Evolutionary conservation across 2,113 vertebrate genomes (phyloP).

Genomic region (Oreocharis arfaki): DNA sequence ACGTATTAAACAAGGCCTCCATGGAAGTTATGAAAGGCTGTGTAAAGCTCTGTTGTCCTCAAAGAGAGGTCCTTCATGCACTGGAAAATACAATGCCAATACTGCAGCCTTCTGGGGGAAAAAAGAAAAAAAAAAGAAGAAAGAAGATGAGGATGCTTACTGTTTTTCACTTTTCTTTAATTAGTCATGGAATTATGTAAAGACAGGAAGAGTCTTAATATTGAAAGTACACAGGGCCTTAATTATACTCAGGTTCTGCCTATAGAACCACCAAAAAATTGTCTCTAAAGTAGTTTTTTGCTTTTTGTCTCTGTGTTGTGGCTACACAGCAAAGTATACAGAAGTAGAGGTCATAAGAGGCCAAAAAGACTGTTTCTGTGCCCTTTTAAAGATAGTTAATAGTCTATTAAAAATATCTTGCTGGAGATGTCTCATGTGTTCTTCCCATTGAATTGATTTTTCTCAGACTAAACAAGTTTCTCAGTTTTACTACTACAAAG

Average conservation of each 20-base stretch:
- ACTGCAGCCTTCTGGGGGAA: neutral
- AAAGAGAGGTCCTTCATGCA: neutral
- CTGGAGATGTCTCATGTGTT: neutral
- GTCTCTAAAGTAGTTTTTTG: neutral
- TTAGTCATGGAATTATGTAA: neutral
- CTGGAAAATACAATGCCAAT: neutral
- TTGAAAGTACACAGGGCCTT: neutral
- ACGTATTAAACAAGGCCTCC: neutral
- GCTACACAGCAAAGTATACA: neutral
- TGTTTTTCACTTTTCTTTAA: neutral
- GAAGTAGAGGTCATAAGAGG: neutral
- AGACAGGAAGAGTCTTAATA: neutral
- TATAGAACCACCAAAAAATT: neutral
- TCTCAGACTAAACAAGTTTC: neutral
- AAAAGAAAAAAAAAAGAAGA: neutral
- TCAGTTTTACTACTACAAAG: neutral
- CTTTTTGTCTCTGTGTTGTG: neutral
- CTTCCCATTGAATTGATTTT: neutral
- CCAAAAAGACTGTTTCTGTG: neutral
- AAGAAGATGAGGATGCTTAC: fast-evolving
- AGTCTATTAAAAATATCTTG: neutral
- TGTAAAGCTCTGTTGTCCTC: neutral
- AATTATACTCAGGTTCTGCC: neutral
- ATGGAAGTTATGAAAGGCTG: neutral
- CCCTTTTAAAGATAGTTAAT: neutral